Evolutionary conservation across 1,140 invertebrate genomes (phyloP).

Genomic region (Thaumatotibia leucotreta): DNA sequence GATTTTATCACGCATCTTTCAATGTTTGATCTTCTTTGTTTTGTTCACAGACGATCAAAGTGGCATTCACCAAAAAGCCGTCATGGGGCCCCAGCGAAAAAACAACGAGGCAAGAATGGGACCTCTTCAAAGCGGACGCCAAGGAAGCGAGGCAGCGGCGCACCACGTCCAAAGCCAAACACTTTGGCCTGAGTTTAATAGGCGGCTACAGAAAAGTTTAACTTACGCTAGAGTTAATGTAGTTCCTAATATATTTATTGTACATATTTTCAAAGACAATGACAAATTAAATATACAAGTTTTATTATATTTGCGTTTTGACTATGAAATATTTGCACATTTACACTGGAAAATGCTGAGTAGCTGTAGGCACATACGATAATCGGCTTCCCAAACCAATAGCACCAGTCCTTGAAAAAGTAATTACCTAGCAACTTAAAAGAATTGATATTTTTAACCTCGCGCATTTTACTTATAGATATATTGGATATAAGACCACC

Average conservation of each 20-base stretch:
- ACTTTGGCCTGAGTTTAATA: constrained; percentile 40
- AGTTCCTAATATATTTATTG: constrained; percentile 5
- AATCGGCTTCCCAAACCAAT: too few relatives aligned
- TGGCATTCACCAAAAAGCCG: constrained; percentile 64
- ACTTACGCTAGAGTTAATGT: background rate
- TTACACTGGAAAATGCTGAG: too few relatives aligned
- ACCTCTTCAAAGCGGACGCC: constrained; percentile 70
- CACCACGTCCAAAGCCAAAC: constrained; percentile 26
- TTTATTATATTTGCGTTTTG: background rate
- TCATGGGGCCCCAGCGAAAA: constrained; percentile 81
- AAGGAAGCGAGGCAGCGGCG: constrained; percentile 29
- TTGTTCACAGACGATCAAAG: constrained; percentile 70
- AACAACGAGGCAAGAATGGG: constrained; percentile 74
- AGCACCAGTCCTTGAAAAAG: too few relatives aligned
- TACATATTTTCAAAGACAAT: background rate
- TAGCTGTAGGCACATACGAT: too few relatives aligned
- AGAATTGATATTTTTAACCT: too few relatives aligned
- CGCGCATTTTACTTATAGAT: too few relatives aligned
- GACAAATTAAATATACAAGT: constrained; percentile 9
- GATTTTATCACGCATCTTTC: too few relatives aligned
- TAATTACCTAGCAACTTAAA: too few relatives aligned
- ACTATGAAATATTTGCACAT: background rate
- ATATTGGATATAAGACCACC: too few relatives aligned
- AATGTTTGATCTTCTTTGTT: too few relatives aligned
- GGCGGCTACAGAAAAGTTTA: constrained; percentile 29